These are phyloP conservation scores for Cryptus armator DNA, from an alignment of 2,888 invertebrate species.

Conservation along the genomic window DNA sequence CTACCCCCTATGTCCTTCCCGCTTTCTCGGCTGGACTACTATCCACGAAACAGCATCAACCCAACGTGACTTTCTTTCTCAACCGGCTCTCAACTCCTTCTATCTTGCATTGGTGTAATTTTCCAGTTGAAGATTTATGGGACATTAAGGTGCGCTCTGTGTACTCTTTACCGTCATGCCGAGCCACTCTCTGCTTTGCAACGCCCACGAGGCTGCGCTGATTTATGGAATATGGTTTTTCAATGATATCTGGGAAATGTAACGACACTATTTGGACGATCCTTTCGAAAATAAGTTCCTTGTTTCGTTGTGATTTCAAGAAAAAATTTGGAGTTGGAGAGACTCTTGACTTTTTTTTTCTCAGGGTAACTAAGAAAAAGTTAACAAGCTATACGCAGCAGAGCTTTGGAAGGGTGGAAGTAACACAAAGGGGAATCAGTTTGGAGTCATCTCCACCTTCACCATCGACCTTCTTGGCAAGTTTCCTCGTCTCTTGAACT, in stretches of 20 bases:
- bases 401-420: conserved; percentile 35
- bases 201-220: conserved; percentile 72
- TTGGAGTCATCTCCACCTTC: conserved; percentile 39
- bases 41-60: conserved; percentile 70
- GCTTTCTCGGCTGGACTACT: conserved; percentile 56
- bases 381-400: neutral
- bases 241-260: neutral
- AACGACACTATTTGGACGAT: too few relatives aligned
- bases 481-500: conserved; percentile 61
- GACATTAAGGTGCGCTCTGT: conserved; percentile 82
- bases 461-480: conserved; percentile 56
- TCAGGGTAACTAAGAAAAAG: neutral
- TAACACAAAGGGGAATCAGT: conserved; percentile 27
- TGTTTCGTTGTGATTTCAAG: neutral
- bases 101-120: conserved; percentile 83
- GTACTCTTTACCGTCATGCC: conserved; percentile 69
- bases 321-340: neutral
- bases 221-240: conserved; percentile 78
- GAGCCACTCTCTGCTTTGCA: conserved; percentile 54
- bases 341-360: neutral
- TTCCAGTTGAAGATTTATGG: conserved; percentile 84
- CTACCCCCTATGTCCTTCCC: conserved; percentile 71
- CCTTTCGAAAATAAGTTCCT: neutral
- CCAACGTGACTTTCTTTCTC: conserved; percentile 78
- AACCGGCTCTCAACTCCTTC: conserved; percentile 68